Evolutionary conservation across 2,888 invertebrate genomes (phyloP), one percentile per base, ranked within the genome.

Genomic region (Nematopogon swammerdamellus): DNA sequence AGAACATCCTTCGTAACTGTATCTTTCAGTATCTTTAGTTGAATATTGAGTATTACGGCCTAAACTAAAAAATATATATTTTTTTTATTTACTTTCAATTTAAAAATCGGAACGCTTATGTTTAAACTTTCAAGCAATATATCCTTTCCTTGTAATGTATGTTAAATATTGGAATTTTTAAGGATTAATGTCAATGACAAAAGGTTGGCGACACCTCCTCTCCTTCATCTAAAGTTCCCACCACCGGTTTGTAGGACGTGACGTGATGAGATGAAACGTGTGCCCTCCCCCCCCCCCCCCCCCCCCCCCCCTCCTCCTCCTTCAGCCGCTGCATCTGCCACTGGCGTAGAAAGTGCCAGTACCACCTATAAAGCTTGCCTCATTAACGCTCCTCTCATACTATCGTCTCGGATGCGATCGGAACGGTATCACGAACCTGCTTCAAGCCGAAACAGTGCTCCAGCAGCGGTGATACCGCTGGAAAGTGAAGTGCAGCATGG

Each of bases 401-500:
- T 3, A 8, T 6, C 36, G 14, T 36, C 11, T 25, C 25, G 8
- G 25, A 25, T 8, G 25, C 25, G 25, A 4, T 25, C 4, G 11
- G 11, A 36, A 3, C 36, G 8, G 36, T 36, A 36, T 14, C 8
- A 36, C 8, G 8, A 4, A 14, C 4, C 11, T 14, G 36, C 36
- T 14, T 14, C 11, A 8, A 6, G 8, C 36, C 36, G 36, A 36
- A 8, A 36, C 36, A 25, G 25, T 25, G n/a, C n/a, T n/a, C n/a
- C n/a, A n/a, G 11, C 36, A 36, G 11, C 36, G n/a, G 36, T 36
- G 11, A 3, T 14, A 36, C 11, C 8, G 36, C 36, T 36, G n/a
- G 36, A 36, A 36, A 36, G 36, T 36, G 36, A 50, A 54, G 55
- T 56, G 55, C 56, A 70, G 64, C 58, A 92, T 93, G 92, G 87